Evolutionary conservation across 1,140 invertebrate species (phyloP).

Genomic region (Caligus rogercresseyi): DNA sequence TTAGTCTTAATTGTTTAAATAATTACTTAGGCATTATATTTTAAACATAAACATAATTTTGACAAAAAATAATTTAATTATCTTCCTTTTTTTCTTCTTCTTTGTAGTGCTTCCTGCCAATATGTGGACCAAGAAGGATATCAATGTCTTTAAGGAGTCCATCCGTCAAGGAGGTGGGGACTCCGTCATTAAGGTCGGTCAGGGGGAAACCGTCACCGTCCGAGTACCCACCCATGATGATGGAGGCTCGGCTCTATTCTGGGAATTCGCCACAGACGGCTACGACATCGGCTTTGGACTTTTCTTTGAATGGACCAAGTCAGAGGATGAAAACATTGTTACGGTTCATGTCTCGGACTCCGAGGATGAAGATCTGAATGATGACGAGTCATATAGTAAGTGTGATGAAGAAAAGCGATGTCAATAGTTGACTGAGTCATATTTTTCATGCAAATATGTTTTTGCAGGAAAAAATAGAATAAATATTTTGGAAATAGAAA

Average conservation of each 20-base stretch:
- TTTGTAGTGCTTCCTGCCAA: slow-evolving; percentile 36
- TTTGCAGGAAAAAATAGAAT: too few relatives aligned
- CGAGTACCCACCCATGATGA: slow-evolving; percentile 89
- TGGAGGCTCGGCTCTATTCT: slow-evolving; percentile 73
- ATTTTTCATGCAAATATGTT: too few relatives aligned
- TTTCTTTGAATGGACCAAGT: slow-evolving; percentile 93
- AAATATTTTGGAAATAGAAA: too few relatives aligned
- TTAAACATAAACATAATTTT: too few relatives aligned
- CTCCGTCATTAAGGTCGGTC: slow-evolving; percentile 78
- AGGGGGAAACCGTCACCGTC: slow-evolving; percentile 93
- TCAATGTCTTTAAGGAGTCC: slow-evolving; percentile 75
- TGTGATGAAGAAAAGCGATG: slow-evolving; percentile 26
- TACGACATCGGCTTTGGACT: slow-evolving; percentile 98
- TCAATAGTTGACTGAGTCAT: slow-evolving; percentile 14
- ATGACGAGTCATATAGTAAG: slow-evolving; percentile 40
- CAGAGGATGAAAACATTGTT: slow-evolving; percentile 50
- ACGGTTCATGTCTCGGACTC: slow-evolving; percentile 76
- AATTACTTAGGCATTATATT: too few relatives aligned
- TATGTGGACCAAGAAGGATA: slow-evolving; percentile 84
- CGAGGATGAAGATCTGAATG: slow-evolving; percentile 72
- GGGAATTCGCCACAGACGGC: slow-evolving; percentile 97
- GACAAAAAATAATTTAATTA: too few relatives aligned
- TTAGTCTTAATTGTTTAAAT: too few relatives aligned
- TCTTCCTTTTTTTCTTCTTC: neutral
- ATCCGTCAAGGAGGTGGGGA: slow-evolving; percentile 69